phyloP scores from a whole-genome alignment of 2,888 invertebrate species.

The Drosophila recens region DNA sequence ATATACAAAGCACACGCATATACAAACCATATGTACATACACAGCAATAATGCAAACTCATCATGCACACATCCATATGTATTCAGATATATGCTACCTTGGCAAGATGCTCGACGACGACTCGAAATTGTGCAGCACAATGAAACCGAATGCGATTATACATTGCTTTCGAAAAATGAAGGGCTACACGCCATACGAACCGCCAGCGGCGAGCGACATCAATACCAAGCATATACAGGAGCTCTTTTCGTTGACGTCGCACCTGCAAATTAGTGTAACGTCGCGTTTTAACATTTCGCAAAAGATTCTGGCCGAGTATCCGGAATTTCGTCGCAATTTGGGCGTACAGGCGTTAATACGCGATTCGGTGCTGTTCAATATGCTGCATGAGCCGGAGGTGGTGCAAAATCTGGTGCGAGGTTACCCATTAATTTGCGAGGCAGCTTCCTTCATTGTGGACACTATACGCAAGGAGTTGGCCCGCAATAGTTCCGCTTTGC shows the following conservation, averaged over 20 bases:
- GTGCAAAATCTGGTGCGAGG: conserved; percentile 88
- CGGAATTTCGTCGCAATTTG: conserved; percentile 89
- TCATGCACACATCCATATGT: conserved; percentile 47
- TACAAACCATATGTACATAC: neutral
- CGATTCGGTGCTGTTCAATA: conserved; percentile 89
- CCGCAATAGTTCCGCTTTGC: conserved; percentile 76
- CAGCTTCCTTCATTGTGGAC: conserved; percentile 86
- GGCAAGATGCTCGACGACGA: conserved; percentile 88
- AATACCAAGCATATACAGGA: conserved; percentile 73
- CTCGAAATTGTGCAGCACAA: conserved; percentile 85
- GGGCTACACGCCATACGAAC: conserved; percentile 70
- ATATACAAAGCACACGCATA: neutral
- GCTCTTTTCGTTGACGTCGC: conserved; percentile 83
- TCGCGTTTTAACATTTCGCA: conserved; percentile 86
- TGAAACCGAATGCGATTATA: conserved; percentile 87
- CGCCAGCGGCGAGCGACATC: conserved; percentile 63
- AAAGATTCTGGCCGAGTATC: conserved; percentile 89
- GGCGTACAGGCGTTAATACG: conserved; percentile 90
- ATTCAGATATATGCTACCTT: conserved; percentile 88
- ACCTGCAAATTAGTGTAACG: conserved; percentile 85
- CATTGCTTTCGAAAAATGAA: conserved; percentile 86
- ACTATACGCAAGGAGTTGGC: conserved; percentile 84
- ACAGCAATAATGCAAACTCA: conserved; percentile 58
- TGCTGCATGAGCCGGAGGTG: conserved; percentile 88
- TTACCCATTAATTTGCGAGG: conserved; percentile 90